These are phyloP conservation scores for Aphelocoma californica DNA, from an alignment of 2,797 vertebrate species.

Conservation along the genomic window DNA sequence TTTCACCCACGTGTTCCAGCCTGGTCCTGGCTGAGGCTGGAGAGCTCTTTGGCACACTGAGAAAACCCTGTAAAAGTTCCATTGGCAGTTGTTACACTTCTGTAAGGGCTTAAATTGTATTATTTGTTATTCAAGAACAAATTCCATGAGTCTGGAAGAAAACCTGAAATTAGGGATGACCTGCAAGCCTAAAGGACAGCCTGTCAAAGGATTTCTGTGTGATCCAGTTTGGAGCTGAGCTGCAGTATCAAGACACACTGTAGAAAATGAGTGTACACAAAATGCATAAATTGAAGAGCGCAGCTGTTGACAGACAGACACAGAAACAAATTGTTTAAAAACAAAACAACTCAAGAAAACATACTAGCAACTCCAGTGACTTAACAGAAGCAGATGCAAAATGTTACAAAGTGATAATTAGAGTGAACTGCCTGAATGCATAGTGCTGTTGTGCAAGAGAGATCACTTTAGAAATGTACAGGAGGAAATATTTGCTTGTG, in stretches of 20 bases:
- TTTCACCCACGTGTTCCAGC: not conserved
- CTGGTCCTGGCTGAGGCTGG: not conserved
- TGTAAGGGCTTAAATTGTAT: not conserved
- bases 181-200: not conserved
- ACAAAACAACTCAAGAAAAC: not conserved
- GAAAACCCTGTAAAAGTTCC: not conserved
- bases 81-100: not conserved
- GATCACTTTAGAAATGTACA: conserved; percentile 30
- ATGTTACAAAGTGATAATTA: not conserved
- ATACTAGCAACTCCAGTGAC: not conserved
- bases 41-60: not conserved
- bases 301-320: conserved; percentile 3
- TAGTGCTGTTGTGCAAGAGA: conserved; percentile 36
- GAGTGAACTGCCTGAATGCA: not conserved
- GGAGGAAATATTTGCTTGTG: conserved; percentile 50
- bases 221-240: not conserved
- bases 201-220: not conserved
- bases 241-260: not conserved
- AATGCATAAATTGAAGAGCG: not conserved
- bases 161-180: not conserved
- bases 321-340: conserved; percentile 9
- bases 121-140: not conserved
- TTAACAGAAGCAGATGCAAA: conserved; percentile 12
- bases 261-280: not conserved
- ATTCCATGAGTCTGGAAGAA: not conserved